These are phyloP conservation scores for Anoplophora glabripennis DNA, from an alignment of 1,140 invertebrate genomes.

Conservation along the genomic window DNA sequence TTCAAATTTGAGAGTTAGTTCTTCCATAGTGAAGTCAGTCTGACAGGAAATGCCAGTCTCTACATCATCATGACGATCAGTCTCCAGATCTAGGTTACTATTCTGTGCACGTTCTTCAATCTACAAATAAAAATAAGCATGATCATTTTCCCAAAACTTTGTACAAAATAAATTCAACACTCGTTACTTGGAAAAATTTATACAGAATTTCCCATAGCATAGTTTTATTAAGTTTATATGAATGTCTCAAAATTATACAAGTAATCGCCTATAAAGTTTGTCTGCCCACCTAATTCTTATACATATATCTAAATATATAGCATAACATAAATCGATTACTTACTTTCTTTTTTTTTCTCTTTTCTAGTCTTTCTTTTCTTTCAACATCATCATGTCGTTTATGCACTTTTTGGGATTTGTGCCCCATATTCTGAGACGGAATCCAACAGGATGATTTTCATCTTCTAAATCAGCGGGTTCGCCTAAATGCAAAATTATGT, in stretches of 20 bases:
- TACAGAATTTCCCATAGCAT: too few species aligned
- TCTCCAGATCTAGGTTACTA: too few species aligned
- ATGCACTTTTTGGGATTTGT: constrained; percentile 1
- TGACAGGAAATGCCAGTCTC: constrained; percentile 4
- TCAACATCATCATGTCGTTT: background rate
- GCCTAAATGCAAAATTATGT: constrained; percentile 5
- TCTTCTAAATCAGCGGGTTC: constrained; percentile 17
- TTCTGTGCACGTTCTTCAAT: background rate
- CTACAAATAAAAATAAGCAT: background rate
- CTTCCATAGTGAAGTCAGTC: constrained; percentile 6
- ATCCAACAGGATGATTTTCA: constrained; percentile 18
- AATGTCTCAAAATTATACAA: too few species aligned
- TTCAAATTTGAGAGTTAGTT: background rate
- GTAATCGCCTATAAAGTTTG: too few species aligned
- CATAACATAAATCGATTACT: background rate
- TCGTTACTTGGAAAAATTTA: too few species aligned
- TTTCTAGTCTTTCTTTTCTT: background rate
- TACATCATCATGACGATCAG: background rate
- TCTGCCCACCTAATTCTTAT: too few species aligned
- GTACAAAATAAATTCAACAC: too few species aligned
- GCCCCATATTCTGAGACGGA: constrained; percentile 18
- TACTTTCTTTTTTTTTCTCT: background rate
- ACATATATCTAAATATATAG: too few species aligned
- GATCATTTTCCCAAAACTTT: too few species aligned
- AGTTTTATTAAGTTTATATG: too few species aligned